Conservation (phyloP, 2,113 vertebrate species). For the Dryoscopus gambensis region DNA sequence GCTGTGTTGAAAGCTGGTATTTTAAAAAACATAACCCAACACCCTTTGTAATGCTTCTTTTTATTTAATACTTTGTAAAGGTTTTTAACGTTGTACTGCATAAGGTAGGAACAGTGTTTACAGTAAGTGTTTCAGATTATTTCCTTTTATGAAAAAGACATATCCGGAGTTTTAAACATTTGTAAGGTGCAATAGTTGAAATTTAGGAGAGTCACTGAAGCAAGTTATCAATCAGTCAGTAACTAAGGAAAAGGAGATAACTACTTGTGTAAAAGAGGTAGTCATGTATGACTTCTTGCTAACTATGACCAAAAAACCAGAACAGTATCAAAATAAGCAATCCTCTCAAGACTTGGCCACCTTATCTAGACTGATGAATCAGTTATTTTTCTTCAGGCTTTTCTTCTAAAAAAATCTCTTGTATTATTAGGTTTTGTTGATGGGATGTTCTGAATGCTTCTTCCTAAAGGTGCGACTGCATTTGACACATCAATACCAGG, state of each 20-base stretch:
- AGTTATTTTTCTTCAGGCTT: neutral
- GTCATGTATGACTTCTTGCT: neutral
- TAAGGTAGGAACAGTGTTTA: neutral
- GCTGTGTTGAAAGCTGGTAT: neutral
- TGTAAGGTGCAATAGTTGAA: neutral
- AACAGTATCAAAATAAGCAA: neutral
- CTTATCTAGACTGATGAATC: neutral
- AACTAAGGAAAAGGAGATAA: neutral
- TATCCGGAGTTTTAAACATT: neutral
- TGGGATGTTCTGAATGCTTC: conserved; percentile 46
- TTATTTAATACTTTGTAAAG: neutral
- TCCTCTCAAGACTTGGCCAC: neutral
- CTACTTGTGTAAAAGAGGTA: neutral
- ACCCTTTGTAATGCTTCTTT: neutral
- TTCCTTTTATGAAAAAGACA: neutral
- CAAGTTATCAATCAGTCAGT: neutral
- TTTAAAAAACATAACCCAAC: neutral
- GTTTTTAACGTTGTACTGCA: neutral
- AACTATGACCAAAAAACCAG: neutral
- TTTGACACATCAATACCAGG: conserved; percentile 27
- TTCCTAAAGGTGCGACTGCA: conserved; percentile 38
- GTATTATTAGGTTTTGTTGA: conserved; percentile 35
- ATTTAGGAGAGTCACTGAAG: neutral
- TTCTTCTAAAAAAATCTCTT: conserved; percentile 41
- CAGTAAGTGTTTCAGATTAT: neutral